Evolutionary conservation across 92 coral and sea anemone genomes (phyloP).

Genomic region (Epizoanthus stellaris): DNA sequence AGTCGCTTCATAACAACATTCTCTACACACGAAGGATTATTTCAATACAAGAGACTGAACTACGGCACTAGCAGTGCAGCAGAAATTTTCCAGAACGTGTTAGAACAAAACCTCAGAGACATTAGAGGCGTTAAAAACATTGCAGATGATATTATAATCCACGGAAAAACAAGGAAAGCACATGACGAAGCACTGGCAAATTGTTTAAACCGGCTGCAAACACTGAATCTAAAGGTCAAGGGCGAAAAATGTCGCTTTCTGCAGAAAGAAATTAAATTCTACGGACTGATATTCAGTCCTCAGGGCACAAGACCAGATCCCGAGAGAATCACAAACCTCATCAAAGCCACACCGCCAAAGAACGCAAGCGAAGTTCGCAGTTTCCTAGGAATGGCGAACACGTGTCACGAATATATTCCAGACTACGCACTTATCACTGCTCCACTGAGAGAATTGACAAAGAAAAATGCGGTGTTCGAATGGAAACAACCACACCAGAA

Average conservation of each 20-base stretch:
- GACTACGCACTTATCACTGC: too few species aligned
- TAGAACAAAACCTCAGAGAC: conserved; percentile 37
- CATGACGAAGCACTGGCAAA: conserved; percentile 28
- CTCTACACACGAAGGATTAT: conserved; percentile 33
- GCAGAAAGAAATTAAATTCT: conserved; percentile 36
- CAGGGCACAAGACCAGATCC: conserved; percentile 47
- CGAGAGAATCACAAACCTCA: conserved; percentile 20
- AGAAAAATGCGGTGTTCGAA: too few species aligned
- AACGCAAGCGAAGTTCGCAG: conserved; percentile 33
- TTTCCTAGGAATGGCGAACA: conserved; percentile 33
- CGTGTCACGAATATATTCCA: too few species aligned
- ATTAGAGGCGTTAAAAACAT: conserved; percentile 39
- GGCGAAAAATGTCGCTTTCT: conserved; percentile 34
- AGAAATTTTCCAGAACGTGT: conserved; percentile 38
- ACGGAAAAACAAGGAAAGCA: conserved; percentile 37
- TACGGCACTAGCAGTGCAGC: conserved; percentile 36
- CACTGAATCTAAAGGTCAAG: conserved; percentile 35
- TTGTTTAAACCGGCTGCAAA: conserved; percentile 4
- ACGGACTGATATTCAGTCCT: conserved; percentile 25
- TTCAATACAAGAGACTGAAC: conserved; percentile 38
- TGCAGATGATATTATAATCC: conserved; percentile 31
- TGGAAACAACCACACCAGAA: neutral
- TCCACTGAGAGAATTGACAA: too few species aligned
- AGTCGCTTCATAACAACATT: conserved; percentile 49
- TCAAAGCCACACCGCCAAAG: conserved; percentile 25